Evolutionary conservation across 2,888 invertebrate genomes (phyloP), one percentile per base, ranked within the genome.

Genomic region (Synergus gifuensis): DNA sequence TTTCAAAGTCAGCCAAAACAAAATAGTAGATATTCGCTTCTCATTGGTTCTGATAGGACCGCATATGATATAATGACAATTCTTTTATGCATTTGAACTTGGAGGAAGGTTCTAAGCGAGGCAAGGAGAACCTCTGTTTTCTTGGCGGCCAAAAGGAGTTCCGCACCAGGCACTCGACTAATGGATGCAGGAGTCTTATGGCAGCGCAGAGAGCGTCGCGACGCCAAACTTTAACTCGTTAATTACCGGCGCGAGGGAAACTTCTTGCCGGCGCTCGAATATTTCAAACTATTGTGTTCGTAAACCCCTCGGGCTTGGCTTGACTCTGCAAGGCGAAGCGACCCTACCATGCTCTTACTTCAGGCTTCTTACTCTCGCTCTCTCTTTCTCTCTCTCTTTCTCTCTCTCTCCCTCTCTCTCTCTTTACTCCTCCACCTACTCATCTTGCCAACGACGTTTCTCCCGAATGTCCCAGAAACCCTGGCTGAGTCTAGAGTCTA

Each of bases 191-290:
- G 88, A 89, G 89, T 89, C 90, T 89, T 89, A 90, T 86, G 87
- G 86, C 87, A 85, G 86, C 76, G 86, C 80, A 84, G 86, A 84
- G 86, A 86, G 85, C 89, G 88, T 89, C 88, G 89, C 90, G 90
- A 91, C 92, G 91, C 91, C 92, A 91, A 92, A 92, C 92, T 92
- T 92, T 91, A 91, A 92, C 92, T 92, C 92, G 92, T 92, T 92
- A 92, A 92, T 92, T 92, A 92, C 92, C 90, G 89, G 88, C 89
- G 90, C 89, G 90, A 89, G 90, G 88, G 89, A 88, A 90, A 90
- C 83, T 87, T 86, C 87, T 86, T 85, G 84, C 85, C 82, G 77
- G 79, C 84, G 83, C 85, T 90, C 91, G 91, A 92, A 92, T 92
- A 92, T 92, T 91, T 92, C 92, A 92, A 92, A 91, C 92, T 92